Percentiles rank a stretch among this genome's conserved stretches.
Conservation (phyloP, 2,888 invertebrate genomes). For the Timema cristinae region DNA sequence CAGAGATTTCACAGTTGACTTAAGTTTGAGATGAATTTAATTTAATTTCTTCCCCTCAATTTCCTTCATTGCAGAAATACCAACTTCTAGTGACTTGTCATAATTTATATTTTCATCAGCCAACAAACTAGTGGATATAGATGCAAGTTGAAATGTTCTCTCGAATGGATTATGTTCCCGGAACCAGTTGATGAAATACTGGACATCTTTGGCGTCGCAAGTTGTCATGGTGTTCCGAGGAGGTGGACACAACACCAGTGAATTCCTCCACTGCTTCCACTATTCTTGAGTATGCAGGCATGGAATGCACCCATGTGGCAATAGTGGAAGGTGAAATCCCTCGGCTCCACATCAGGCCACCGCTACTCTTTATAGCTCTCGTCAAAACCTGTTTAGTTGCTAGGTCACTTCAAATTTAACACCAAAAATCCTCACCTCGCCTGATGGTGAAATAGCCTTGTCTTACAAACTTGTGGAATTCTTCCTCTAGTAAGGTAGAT, state of each 20-base stretch:
- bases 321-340: constrained; percentile 2
- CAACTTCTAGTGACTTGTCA: background rate
- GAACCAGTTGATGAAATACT: background rate
- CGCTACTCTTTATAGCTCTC: background rate
- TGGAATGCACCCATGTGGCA: background rate
- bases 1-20: background rate
- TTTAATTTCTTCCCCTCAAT: constrained; percentile 7
- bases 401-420: background rate
- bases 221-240: constrained; percentile 1
- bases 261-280: constrained; percentile 5
- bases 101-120: background rate
- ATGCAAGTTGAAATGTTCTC: constrained; percentile 13
- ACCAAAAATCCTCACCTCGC: constrained; percentile 5
- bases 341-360: background rate
- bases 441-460: background rate
- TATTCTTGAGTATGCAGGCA: background rate
- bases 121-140: background rate
- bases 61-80: background rate
- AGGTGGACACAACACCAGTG: background rate
- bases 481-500: background rate
- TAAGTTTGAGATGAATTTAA: background rate
- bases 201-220: background rate
- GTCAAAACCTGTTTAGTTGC: background rate
- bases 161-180: background rate
- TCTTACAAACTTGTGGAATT: background rate